Evolutionary conservation across 2,797 vertebrate genomes (phyloP).

Genomic region (Falco naumanni): DNA sequence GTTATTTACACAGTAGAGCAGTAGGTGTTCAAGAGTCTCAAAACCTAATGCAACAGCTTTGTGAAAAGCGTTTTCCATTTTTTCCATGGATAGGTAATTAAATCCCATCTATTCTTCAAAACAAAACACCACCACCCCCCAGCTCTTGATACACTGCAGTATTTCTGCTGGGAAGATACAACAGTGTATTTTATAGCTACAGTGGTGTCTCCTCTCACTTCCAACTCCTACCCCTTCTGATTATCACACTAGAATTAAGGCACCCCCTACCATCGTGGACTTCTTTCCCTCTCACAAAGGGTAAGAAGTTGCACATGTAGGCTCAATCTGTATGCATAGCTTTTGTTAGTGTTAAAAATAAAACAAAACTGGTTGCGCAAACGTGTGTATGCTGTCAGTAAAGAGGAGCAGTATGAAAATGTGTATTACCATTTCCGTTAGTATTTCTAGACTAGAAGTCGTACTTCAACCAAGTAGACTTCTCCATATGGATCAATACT

Average conservation of each 20-base stretch:
- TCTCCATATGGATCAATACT: neutral
- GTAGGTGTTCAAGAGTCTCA: neutral
- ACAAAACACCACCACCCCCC: neutral
- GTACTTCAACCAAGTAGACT: neutral
- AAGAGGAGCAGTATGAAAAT: neutral
- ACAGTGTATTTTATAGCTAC: neutral
- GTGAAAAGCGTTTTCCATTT: neutral
- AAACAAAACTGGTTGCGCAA: neutral
- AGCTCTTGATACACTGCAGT: neutral
- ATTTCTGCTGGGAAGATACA: neutral
- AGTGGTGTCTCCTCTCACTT: neutral
- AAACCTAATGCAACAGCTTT: neutral
- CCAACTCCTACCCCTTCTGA: neutral
- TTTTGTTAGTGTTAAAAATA: neutral
- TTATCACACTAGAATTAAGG: neutral
- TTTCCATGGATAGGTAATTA: neutral
- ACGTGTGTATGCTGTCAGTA: accelerated
- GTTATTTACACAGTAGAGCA: neutral
- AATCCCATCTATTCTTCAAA: neutral
- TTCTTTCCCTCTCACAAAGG: neutral
- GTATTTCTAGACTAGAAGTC: neutral
- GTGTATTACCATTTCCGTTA: neutral
- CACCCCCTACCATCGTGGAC: neutral
- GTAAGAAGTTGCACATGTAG: neutral
- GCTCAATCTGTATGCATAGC: neutral